Evolutionary conservation across 2,113 vertebrate genomes (phyloP).

Genomic region (Aphyosemion australe): DNA sequence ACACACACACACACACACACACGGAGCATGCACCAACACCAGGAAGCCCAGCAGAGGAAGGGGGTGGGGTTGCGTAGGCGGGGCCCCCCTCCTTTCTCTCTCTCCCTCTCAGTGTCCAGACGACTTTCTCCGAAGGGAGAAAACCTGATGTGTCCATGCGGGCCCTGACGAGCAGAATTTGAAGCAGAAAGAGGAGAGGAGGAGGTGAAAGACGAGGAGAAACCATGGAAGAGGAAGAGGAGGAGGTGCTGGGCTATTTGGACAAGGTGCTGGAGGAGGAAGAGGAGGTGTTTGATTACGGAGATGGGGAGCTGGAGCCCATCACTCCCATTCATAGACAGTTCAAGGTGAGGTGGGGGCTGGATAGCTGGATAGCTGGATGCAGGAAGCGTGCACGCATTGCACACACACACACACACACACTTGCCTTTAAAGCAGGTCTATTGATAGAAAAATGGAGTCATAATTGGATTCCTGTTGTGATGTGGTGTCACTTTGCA

Average conservation of each 20-base stretch:
- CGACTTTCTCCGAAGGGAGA: constrained; percentile 63
- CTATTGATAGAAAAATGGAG: constrained; percentile 43
- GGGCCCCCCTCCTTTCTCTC: constrained; percentile 59
- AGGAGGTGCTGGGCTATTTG: constrained; percentile 90
- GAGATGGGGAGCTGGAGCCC: constrained; percentile 87
- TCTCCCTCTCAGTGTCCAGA: constrained; percentile 59
- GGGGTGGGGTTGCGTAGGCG: constrained; percentile 74
- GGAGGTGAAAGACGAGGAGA: constrained; percentile 14
- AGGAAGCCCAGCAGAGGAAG: constrained; percentile 76
- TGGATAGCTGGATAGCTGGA: constrained; percentile 43
- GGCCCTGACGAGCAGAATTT: constrained; percentile 47
- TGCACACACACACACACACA: constrained; percentile 10
- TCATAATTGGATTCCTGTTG: constrained; percentile 35
- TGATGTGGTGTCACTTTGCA: constrained; percentile 36
- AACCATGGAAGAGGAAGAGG: constrained; percentile 82
- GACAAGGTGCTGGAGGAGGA: constrained; percentile 95
- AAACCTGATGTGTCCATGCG: constrained; percentile 63
- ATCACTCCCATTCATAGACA: constrained; percentile 73
- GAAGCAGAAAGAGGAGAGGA: constrained; percentile 41
- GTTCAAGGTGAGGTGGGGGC: constrained; percentile 88
- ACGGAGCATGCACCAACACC: constrained; percentile 49
- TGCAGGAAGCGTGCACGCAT: constrained; percentile 39
- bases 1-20: constrained; percentile 51
- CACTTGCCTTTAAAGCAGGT: neutral
- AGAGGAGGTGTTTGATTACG: constrained; percentile 79